Evolutionary conservation across 2,797 vertebrate genomes (phyloP).

Genomic region (Chiloscyllium punctatum): DNA sequence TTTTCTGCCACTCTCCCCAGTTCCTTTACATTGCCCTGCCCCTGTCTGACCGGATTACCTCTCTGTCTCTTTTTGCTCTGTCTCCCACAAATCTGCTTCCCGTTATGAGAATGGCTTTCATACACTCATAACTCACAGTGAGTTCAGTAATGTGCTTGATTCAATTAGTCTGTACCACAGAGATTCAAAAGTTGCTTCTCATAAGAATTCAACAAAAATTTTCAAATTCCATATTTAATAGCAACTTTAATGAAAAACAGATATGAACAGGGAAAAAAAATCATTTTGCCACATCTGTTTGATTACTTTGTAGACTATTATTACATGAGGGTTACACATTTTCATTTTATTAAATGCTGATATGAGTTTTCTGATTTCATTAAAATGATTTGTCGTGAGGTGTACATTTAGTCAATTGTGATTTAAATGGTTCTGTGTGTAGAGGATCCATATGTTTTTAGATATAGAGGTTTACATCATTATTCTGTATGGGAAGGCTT

Average conservation of each 20-base stretch:
- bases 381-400: neutral
- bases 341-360: neutral
- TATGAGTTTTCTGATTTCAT: neutral
- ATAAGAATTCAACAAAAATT: neutral
- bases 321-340: neutral
- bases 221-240: neutral
- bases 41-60: neutral
- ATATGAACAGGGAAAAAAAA: neutral
- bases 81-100: neutral
- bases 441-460: neutral
- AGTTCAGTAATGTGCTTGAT: neutral
- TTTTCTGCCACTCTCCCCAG: neutral
- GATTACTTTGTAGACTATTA: neutral
- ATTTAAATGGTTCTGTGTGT: neutral
- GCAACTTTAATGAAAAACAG: neutral
- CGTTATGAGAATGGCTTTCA: neutral
- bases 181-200: neutral
- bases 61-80: neutral
- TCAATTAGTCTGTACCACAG: neutral
- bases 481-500: neutral
- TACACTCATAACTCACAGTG: neutral
- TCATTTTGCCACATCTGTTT: neutral
- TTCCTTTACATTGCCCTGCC: neutral
- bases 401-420: conserved; percentile 3
- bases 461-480: neutral